phyloP scores from a whole-genome alignment of 2,888 invertebrate species.

The Ceriagrion tenellum region DNA sequence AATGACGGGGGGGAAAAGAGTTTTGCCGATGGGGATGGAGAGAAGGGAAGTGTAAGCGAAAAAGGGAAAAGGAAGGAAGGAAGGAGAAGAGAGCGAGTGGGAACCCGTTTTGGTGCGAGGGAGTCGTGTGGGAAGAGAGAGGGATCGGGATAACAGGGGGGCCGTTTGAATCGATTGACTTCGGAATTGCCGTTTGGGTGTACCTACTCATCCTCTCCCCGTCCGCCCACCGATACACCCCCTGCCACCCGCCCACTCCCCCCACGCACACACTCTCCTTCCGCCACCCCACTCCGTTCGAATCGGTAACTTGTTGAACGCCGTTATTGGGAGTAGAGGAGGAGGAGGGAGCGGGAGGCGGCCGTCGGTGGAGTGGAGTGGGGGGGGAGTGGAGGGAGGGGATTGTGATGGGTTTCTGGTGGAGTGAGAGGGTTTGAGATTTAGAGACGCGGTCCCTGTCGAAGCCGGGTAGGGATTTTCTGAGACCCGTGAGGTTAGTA shows the following conservation, averaged over 20 bases:
- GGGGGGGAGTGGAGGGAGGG: background rate
- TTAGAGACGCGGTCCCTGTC: background rate
- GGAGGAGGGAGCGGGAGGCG: background rate
- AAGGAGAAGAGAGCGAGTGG: background rate
- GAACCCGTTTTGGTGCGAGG: background rate
- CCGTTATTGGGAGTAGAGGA: background rate
- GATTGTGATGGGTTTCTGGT: background rate
- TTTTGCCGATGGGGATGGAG: background rate
- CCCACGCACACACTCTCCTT: background rate
- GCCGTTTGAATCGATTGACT: constrained; percentile 61
- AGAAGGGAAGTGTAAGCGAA: background rate
- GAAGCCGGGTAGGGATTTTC: background rate
- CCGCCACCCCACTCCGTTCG: background rate
- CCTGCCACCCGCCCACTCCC: background rate
- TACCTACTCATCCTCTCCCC: background rate
- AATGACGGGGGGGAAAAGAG: background rate
- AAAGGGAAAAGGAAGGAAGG: background rate
- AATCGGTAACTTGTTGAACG: constrained; percentile 65
- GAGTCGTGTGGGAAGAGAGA: background rate
- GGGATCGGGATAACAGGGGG: constrained; percentile 28
- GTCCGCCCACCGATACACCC: background rate
- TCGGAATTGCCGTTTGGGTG: constrained; percentile 64
- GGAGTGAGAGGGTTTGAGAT: background rate
- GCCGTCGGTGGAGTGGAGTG: background rate
- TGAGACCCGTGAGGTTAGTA: background rate